Evolutionary conservation across 2,888 invertebrate genomes (phyloP), one percentile per base, ranked within the genome.

Genomic region (Sarcophaga caerulescens): DNA sequence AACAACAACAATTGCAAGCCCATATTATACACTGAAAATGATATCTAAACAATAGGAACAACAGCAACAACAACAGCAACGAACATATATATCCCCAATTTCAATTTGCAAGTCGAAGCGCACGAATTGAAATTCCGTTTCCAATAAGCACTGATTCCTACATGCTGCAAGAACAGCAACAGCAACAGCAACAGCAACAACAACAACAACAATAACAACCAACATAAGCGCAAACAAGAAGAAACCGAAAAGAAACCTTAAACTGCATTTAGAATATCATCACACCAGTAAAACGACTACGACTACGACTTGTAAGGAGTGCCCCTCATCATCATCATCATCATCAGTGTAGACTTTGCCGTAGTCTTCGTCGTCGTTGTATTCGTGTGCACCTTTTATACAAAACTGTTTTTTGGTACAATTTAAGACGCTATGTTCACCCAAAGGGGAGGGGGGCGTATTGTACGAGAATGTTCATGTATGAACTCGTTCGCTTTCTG

Each of bases 241-340:
- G 62, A 82, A 77, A 80, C 73, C 85, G 81, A 80, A 84, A 81
- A 77, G 85, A 81, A 78, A 87, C 85, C 87, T 85, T 87, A 87
- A 89, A 90, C 90, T 89, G 89, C 91, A 90, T 90, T 91, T 91
- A 91, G 91, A 91, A 91, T 92, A 92, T 91, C 91, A 91, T 92
- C 91, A 89, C 89, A 90, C 79, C 70, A 66, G 14, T 66, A 74
- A 84, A 84, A 76, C 66, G 63, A 60, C 52, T 65, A 81, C 63
- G 82, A 57, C 62, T 79, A 79, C 79, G 66, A 80, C 84, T 75
- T 66, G 44, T 89, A 91, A 91, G 91, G 91, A 92, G 91, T 91
- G 91, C 91, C 91, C 75, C 85, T 78, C 79, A 69, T 52, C 52
- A 52, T 52, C 52, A 52, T 52, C 52, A 47, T 47, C 47, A 52